These are phyloP conservation scores for Actinostola sp. DNA, from an alignment of 92 coral and sea anemone species.

Conservation along the genomic window DNA sequence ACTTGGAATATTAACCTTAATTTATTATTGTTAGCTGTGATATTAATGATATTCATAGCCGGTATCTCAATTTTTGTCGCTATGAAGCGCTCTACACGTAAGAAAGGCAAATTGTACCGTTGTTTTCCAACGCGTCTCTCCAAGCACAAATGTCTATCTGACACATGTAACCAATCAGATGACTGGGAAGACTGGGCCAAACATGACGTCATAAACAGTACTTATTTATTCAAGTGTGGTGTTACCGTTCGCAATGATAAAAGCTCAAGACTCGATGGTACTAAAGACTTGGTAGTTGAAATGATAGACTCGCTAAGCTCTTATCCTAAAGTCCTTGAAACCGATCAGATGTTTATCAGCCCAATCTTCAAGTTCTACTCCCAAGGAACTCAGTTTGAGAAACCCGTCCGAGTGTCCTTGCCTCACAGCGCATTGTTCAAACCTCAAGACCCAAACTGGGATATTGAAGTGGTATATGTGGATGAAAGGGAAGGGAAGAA, in stretches of 20 bases:
- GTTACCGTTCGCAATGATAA: background rate
- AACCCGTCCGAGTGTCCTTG: background rate
- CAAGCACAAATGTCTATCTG: background rate
- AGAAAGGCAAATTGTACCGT: background rate
- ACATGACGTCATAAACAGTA: background rate
- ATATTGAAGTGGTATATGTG: background rate
- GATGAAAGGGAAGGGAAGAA: constrained; percentile 20
- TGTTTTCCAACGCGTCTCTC: constrained; percentile 5
- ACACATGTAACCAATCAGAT: constrained; percentile 18
- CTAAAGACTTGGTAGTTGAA: constrained; percentile 19
- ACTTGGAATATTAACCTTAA: too few species aligned
- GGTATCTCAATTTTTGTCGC: too few species aligned
- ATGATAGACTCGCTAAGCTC: too few species aligned
- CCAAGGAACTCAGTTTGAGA: constrained; percentile 20
- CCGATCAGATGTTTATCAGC: constrained; percentile 10
- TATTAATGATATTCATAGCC: too few species aligned
- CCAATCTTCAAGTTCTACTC: constrained; percentile 23
- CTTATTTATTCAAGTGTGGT: constrained; percentile 5
- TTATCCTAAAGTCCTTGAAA: background rate
- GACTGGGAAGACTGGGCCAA: constrained; percentile 22
- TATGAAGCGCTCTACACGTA: too few species aligned
- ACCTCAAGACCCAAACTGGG: constrained; percentile 9
- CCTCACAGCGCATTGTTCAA: constrained; percentile 28
- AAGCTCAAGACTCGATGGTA: background rate
- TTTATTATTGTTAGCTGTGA: too few species aligned